Percentiles rank a stretch among this genome's conserved stretches.
phyloP scores from a whole-genome alignment of 2,888 invertebrate genomes.

The Rhamnusium bicolor region DNA sequence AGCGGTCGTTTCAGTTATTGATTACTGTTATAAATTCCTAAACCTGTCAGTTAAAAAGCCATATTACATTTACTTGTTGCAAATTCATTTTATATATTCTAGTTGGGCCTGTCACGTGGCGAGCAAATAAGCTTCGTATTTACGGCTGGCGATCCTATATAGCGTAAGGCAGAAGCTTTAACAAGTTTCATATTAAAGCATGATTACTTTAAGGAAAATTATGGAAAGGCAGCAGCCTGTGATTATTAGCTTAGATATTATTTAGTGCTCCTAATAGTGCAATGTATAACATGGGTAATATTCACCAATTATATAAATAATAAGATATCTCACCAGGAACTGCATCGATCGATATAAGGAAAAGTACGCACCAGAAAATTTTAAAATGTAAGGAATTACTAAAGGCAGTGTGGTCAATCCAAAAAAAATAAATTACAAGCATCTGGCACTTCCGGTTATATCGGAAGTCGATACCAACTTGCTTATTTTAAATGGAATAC shows the following conservation, averaged over 20 bases:
- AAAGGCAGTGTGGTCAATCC: no score
- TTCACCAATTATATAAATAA: background rate
- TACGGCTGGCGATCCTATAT: background rate
- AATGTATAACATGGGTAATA: conserved; percentile 2
- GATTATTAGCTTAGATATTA: conserved; percentile 14
- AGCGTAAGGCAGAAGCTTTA: background rate
- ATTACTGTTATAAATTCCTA: no score
- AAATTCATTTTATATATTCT: background rate
- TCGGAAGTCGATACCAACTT: no score
- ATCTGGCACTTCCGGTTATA: no score
- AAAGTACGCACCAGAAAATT: no score
- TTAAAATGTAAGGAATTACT: no score
- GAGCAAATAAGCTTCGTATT: conserved; percentile 2
- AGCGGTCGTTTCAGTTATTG: no score
- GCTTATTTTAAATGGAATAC: no score
- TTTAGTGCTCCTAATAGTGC: background rate
- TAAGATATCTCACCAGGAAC: no score
- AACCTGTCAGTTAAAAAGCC: no score
- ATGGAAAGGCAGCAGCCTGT: background rate
- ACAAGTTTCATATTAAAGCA: conserved; percentile 14
- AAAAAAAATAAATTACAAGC: no score
- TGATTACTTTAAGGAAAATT: conserved; percentile 6
- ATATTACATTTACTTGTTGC: background rate
- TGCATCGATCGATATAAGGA: no score
- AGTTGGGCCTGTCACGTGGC: conserved; percentile 1